Evolutionary conservation across 2,113 vertebrate species (phyloP).

Genomic region (Empidonax traillii): DNA sequence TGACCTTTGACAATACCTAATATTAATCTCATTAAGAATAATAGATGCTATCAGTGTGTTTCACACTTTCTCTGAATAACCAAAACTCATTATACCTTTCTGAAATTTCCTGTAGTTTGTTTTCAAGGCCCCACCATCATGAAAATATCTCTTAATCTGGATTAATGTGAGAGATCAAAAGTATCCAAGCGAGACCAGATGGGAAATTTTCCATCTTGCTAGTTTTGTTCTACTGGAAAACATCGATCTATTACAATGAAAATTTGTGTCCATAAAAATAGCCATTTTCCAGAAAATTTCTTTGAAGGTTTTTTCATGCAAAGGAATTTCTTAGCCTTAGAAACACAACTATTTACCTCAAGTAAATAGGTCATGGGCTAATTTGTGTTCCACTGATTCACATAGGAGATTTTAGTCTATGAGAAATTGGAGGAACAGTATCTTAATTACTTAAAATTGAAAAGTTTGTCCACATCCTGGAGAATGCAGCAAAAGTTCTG

Average conservation of each 20-base stretch:
- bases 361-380: background rate
- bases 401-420: background rate
- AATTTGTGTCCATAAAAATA: background rate
- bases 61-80: background rate
- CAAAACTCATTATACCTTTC: background rate
- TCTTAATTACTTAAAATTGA: background rate
- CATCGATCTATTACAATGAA: background rate
- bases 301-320: background rate
- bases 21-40: background rate
- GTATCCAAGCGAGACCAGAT: background rate
- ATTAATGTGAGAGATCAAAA: background rate
- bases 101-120: background rate
- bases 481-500: background rate
- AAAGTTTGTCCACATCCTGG: background rate
- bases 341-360: background rate
- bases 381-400: background rate
- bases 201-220: background rate
- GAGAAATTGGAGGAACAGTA: background rate
- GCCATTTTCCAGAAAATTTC: background rate
- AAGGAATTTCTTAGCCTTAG: background rate
- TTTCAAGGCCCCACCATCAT: background rate
- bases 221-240: background rate
- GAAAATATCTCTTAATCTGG: background rate
- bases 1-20: background rate
- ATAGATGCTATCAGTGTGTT: background rate